Conservation (phyloP, 2,113 vertebrate species). For the Lycaon pictus region DNA sequence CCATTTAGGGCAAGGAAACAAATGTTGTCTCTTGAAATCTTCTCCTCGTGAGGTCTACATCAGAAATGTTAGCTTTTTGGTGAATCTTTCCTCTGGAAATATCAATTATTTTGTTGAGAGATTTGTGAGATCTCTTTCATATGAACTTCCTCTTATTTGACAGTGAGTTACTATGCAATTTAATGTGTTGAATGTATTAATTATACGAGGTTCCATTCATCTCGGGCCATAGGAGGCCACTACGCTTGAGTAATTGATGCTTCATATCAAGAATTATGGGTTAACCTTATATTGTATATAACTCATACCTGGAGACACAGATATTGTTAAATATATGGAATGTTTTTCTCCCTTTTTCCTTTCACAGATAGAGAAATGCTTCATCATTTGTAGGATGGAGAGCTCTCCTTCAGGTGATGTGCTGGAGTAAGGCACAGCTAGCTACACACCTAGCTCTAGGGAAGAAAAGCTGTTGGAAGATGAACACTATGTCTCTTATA, state of each 20-base stretch:
- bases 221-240: neutral
- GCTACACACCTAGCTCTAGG: neutral
- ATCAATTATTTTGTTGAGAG: slow-evolving; percentile 15
- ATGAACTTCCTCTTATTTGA: neutral
- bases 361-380: neutral
- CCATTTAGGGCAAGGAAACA: neutral
- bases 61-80: neutral
- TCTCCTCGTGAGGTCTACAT: neutral
- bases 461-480: neutral
- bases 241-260: neutral
- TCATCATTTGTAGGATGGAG: neutral
- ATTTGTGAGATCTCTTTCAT: neutral
- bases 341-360: neutral
- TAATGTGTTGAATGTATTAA: neutral
- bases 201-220: neutral
- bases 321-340: neutral
- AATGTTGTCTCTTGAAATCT: neutral
- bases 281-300: neutral
- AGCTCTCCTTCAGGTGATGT: neutral
- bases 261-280: neutral
- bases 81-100: neutral
- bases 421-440: neutral
- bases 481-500: neutral
- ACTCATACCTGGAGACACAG: neutral
- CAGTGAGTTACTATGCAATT: neutral